Conservation (phyloP, 2,888 invertebrate genomes). For the Nemotelus pantherinus region DNA sequence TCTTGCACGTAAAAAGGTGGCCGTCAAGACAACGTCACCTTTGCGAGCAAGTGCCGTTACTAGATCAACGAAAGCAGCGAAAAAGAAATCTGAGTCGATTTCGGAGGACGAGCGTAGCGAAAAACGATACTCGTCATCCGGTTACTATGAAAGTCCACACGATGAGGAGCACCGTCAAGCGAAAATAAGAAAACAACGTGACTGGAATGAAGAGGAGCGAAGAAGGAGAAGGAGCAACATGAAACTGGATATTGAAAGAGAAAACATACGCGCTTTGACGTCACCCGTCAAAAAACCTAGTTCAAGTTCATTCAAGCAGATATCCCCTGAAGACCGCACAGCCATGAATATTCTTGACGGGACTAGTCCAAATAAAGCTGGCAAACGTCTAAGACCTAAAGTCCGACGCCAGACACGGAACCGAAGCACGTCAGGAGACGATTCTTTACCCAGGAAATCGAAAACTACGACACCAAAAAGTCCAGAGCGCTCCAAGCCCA, state of each 20-base stretch:
- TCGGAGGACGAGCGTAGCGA: slow-evolving; percentile 77
- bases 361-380: slow-evolving; percentile 61
- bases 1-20: slow-evolving; percentile 53
- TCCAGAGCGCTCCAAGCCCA: slow-evolving; percentile 46
- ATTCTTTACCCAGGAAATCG: slow-evolving; percentile 54
- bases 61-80: slow-evolving; percentile 39
- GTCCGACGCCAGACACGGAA: slow-evolving; percentile 62
- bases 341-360: slow-evolving; percentile 56
- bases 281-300: slow-evolving; percentile 61
- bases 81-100: slow-evolving; percentile 68
- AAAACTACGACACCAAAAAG: slow-evolving; percentile 45
- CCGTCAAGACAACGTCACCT: slow-evolving; percentile 50
- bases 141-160: slow-evolving; percentile 78
- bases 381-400: slow-evolving; percentile 64
- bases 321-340: slow-evolving; percentile 59
- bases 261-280: slow-evolving; percentile 68
- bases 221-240: slow-evolving; percentile 78
- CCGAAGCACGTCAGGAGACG: slow-evolving; percentile 58
- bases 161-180: slow-evolving; percentile 67
- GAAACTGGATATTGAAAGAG: slow-evolving; percentile 76
- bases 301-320: slow-evolving; percentile 53
- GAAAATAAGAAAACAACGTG: slow-evolving; percentile 56
- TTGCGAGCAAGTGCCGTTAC: slow-evolving; percentile 44
- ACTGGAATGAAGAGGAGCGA: slow-evolving; percentile 77
- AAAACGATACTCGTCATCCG: slow-evolving; percentile 76